Conservation (phyloP, 2,113 vertebrate genomes). For the Grammomys surdaster region DNA sequence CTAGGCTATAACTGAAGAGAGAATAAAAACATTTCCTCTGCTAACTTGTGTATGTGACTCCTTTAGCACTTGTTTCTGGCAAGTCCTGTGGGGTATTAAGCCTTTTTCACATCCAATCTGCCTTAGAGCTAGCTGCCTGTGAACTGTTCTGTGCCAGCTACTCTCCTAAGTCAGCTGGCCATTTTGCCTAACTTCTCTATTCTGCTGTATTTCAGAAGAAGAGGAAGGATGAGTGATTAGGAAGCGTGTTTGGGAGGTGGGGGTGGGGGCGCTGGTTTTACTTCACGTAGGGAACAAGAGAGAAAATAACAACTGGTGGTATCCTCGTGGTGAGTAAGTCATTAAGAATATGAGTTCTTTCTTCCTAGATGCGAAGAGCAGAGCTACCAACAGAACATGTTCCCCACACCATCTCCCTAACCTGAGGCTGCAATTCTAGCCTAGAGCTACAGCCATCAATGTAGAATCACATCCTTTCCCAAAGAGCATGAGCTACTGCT, state of each 20-base stretch:
- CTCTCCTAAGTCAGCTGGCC: slow-evolving; percentile 16
- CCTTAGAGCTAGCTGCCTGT: not conserved
- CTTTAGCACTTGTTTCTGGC: slow-evolving; percentile 12
- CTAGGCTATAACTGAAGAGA: not conserved
- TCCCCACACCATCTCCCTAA: not conserved
- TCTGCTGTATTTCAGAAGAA: slow-evolving; percentile 38
- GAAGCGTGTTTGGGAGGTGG: not conserved
- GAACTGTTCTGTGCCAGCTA: not conserved
- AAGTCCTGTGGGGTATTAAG: slow-evolving; percentile 3
- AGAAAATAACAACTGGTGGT: slow-evolving; percentile 58
- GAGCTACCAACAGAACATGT: not conserved
- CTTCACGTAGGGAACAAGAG: not conserved
- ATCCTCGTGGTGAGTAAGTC: slow-evolving; percentile 5
- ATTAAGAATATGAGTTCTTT: slow-evolving; percentile 20
- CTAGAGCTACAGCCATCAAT: too few species aligned
- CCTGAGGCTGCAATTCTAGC: not conserved
- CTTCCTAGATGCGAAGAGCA: not conserved
- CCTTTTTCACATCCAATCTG: slow-evolving; percentile 9
- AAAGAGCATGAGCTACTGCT: not conserved
- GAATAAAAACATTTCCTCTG: not conserved
- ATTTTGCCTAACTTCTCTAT: slow-evolving; percentile 32
- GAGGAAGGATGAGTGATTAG: slow-evolving; percentile 20
- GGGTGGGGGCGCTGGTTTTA: not conserved
- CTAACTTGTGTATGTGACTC: slow-evolving; percentile 36
- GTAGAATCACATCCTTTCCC: not conserved